A percentile compares a stretch with the other conserved stretches of the same genome.
phyloP scores from a whole-genome alignment of 2,888 invertebrate genomes.

The Amorpha juglandis region DNA sequence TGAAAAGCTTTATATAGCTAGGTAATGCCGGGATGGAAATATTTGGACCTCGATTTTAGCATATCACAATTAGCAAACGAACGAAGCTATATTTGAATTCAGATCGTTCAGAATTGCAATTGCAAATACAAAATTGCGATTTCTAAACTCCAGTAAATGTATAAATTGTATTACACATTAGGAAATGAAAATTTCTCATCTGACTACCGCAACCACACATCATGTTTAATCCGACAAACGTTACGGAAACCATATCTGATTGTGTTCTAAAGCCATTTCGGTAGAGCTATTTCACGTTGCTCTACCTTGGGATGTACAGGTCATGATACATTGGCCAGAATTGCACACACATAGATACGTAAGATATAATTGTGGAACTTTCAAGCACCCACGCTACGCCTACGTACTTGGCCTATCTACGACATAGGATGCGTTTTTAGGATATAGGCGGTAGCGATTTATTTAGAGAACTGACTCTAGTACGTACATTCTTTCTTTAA shows the following conservation, averaged over 20 bases:
- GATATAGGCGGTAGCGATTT: slow-evolving; percentile 37
- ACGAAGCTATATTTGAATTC: background rate
- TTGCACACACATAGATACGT: slow-evolving; percentile 63
- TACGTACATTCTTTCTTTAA: background rate
- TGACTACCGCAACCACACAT: slow-evolving; percentile 59
- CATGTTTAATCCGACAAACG: slow-evolving; percentile 69
- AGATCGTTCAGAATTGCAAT: background rate
- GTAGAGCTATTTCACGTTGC: slow-evolving; percentile 40
- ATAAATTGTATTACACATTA: background rate
- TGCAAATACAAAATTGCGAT: too few species aligned
- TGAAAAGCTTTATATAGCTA: too few species aligned
- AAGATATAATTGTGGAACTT: slow-evolving; percentile 76
- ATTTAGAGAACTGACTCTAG: too few species aligned
- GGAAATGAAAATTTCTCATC: slow-evolving; percentile 31
- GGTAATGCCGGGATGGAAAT: too few species aligned
- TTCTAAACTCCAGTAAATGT: background rate
- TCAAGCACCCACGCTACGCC: slow-evolving; percentile 77
- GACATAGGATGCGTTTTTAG: slow-evolving; percentile 54
- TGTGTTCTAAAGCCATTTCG: slow-evolving; percentile 59
- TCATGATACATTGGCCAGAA: slow-evolving; percentile 54
- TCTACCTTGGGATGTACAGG: slow-evolving; percentile 34
- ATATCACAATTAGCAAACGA: too few species aligned
- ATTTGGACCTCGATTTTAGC: too few species aligned
- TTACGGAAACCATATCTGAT: slow-evolving; percentile 69
- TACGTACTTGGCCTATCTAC: slow-evolving; percentile 60